These are phyloP conservation scores for Steinernema khuongi DNA, from an alignment of 1,140 invertebrate species.

Conservation along the genomic window DNA sequence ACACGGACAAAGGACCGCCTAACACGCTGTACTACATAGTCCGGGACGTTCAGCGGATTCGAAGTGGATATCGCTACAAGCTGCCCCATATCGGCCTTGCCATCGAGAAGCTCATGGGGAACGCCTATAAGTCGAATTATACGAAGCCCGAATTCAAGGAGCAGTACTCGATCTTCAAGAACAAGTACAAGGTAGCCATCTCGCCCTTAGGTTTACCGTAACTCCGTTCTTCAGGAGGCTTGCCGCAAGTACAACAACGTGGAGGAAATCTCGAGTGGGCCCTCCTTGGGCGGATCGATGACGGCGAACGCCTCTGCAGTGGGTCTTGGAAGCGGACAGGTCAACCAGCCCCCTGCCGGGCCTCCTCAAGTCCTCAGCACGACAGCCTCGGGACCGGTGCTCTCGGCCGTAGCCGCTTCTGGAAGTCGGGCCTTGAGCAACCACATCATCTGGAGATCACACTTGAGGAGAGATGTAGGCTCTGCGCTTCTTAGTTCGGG, in stretches of 20 bases:
- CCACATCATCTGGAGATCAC: conserved; percentile 9
- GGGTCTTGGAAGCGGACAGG: neutral
- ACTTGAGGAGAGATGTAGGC: neutral
- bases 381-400: neutral
- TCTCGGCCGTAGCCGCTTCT: neutral
- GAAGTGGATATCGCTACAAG: conserved; percentile 29
- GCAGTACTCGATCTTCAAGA: conserved; percentile 27
- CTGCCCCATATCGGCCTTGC: conserved; percentile 54
- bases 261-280: conserved; percentile 5
- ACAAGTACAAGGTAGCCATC: conserved; percentile 27
- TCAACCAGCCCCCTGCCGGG: neutral
- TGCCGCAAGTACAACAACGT: neutral
- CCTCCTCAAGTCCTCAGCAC: neutral
- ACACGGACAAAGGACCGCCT: conserved; percentile 66
- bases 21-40: conserved; percentile 52
- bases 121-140: conserved; percentile 61
- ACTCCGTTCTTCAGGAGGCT: conserved; percentile 14
- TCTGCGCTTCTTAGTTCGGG: conserved; percentile 17
- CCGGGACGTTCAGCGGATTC: conserved; percentile 39
- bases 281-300: neutral
- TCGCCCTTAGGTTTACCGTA: too few species aligned
- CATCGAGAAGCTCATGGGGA: conserved; percentile 61
- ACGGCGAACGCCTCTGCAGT: neutral
- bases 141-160: conserved; percentile 59
- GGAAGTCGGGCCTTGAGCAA: conserved; percentile 4